Base-by-base conservation (phyloP, 2,113 vertebrate genomes). In the Nesoenas mayeri region DNA sequence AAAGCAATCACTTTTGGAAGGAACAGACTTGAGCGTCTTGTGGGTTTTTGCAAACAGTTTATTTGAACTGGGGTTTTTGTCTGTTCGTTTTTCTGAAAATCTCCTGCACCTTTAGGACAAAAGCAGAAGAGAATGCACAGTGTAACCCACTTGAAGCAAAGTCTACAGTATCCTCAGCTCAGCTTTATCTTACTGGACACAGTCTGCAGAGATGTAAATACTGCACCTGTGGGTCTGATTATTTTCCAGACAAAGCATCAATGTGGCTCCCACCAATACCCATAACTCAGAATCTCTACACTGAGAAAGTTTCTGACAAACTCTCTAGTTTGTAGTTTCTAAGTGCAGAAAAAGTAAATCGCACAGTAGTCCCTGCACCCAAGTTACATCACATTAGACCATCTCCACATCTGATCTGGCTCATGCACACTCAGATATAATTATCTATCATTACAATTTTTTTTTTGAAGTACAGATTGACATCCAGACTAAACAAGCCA, bases 401-500 rank as follows among this genome's bases (percentile, higher is more conserved):
- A 5, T 86, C 88, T 86, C 90, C 80, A n/a, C 21, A 80, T 72
- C 85, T 81, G 82, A 93, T 93, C 89, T 85, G 77, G 79, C 53
- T 96, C 69, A 84, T 34, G 53, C 21, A 90, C 9, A 48, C 14
- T 48, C 72, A 86, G 77, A 86, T 89, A 67, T 79, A 94, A 94
- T 95, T 93, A 94, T 81, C 88, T 88, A 40, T 78, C 89, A 90
- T 96, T 94, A 83, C 18, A 2, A 31, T 57, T 38, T 77, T 32
- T 77, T 84, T 65, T 71, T 44, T 26, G 4, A 47, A 77, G 25
- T 67, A 67, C 34, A 81, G 88, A 79, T 40, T 94, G 73, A 84
- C 88, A 92, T 69, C 80, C 77, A 96, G 90, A 95, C 93, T 78
- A 94, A 97, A 97, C 93, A 96, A 91, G 38, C 42, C 78, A 72